Conservation (phyloP, 2,797 vertebrate species). For the Setipinna tenuifilis region DNA sequence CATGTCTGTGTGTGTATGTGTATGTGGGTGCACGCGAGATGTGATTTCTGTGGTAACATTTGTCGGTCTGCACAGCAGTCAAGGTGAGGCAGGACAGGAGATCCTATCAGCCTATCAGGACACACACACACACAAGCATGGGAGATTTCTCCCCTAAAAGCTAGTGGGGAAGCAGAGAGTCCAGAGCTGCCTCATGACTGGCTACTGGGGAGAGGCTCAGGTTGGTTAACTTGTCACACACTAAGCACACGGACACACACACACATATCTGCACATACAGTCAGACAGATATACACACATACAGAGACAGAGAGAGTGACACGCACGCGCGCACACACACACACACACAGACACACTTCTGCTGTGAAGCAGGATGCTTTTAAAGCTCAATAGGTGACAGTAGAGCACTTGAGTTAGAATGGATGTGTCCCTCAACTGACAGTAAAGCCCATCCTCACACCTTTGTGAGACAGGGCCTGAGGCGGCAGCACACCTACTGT, state of each 20-base stretch:
- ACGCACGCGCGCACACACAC: too few species aligned
- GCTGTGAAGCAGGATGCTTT: not conserved
- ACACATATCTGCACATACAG: too few species aligned
- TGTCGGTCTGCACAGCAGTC: not conserved
- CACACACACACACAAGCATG: too few species aligned
- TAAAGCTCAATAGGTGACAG: not conserved
- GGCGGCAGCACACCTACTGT: too few species aligned
- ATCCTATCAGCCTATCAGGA: not conserved
- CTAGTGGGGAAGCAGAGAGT: not conserved
- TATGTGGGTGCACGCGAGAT: not conserved
- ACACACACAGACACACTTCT: not conserved
- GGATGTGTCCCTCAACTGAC: too few species aligned
- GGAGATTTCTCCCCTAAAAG: too few species aligned
- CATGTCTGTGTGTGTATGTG: not conserved
- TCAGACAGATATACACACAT: too few species aligned
- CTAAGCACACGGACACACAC: too few species aligned
- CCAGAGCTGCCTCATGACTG: conserved; percentile 36
- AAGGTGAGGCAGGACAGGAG: conserved; percentile 3
- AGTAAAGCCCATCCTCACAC: too few species aligned
- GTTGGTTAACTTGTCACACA: conserved; percentile 25
- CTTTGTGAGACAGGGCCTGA: too few species aligned
- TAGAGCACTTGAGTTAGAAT: too few species aligned
- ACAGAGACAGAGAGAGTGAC: too few species aligned
- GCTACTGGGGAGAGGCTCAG: conserved; percentile 28
- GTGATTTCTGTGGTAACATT: conserved; percentile 10